Evolutionary conservation across 2,888 invertebrate species (phyloP).

Genomic region (Lordiphosa andalusiaca): DNA sequence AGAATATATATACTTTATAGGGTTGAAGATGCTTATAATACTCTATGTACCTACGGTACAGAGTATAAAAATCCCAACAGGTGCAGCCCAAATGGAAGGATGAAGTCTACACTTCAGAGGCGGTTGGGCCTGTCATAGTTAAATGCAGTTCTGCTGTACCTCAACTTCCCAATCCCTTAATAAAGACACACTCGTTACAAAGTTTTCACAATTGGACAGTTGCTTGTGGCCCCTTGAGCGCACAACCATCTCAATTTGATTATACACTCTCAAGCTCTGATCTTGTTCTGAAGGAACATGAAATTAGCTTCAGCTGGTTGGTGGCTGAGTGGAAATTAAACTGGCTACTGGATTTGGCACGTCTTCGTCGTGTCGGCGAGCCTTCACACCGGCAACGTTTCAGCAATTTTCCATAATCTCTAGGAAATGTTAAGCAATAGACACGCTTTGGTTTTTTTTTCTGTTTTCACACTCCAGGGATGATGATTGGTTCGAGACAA

Average conservation of each 20-base stretch:
- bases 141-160: too few species aligned
- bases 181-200: too few species aligned
- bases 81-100: too few species aligned
- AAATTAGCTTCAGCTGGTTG: conserved; percentile 2
- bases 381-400: conserved; percentile 6
- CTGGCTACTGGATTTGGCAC: conserved; percentile 48
- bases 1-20: too few species aligned
- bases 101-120: too few species aligned
- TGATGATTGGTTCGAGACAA: conserved; percentile 29
- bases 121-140: too few species aligned
- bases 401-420: conserved; percentile 43
- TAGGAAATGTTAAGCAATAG: conserved; percentile 35
- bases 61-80: too few species aligned
- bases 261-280: conserved; percentile 3
- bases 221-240: too few species aligned
- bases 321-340: conserved; percentile 25
- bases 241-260: conserved; percentile 8
- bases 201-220: too few species aligned
- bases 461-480: conserved; percentile 49
- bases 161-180: too few species aligned
- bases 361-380: conserved; percentile 4
- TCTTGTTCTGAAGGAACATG: conserved; percentile 15
- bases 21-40: too few species aligned
- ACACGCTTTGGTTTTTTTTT: conserved; percentile 29
- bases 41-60: too few species aligned